phyloP scores from a whole-genome alignment of 2,113 vertebrate species.

The Athene cunicularia region DNA sequence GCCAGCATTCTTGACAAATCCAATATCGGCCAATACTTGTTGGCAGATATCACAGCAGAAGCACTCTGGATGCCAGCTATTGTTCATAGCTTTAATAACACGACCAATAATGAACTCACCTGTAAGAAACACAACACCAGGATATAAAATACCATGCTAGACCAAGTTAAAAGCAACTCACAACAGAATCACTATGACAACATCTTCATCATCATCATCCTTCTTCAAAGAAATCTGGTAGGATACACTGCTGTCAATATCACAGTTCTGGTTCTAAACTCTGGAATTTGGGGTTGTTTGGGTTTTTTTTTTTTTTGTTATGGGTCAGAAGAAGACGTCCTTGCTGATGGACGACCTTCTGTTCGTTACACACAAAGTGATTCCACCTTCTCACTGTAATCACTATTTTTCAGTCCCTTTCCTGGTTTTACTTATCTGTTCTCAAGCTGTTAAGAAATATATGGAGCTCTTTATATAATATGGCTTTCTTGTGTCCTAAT shows the following conservation, averaged over 20 bases:
- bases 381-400: neutral
- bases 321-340: neutral
- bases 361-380: neutral
- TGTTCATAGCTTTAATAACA: slow-evolving; percentile 99
- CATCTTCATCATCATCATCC: neutral
- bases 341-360: neutral
- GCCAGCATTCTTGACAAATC: slow-evolving; percentile 97
- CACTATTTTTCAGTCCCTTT: neutral
- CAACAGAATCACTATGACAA: neutral
- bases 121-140: slow-evolving; percentile 57
- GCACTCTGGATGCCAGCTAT: slow-evolving; percentile 97
- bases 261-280: neutral
- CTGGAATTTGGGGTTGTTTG: neutral
- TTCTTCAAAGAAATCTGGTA: neutral
- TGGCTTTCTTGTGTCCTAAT: neutral
- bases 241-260: neutral
- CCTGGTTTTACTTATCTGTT: neutral
- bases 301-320: neutral
- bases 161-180: neutral
- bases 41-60: slow-evolving; percentile 97
- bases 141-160: neutral
- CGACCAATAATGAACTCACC: slow-evolving; percentile 98
- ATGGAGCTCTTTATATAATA: neutral
- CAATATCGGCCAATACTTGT: slow-evolving; percentile 90
- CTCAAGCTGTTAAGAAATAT: neutral